Evolutionary conservation across 2,797 vertebrate species (phyloP), one percentile per base, ranked within the genome.

Genomic region (Tenualosa thibaudeaui): DNA sequence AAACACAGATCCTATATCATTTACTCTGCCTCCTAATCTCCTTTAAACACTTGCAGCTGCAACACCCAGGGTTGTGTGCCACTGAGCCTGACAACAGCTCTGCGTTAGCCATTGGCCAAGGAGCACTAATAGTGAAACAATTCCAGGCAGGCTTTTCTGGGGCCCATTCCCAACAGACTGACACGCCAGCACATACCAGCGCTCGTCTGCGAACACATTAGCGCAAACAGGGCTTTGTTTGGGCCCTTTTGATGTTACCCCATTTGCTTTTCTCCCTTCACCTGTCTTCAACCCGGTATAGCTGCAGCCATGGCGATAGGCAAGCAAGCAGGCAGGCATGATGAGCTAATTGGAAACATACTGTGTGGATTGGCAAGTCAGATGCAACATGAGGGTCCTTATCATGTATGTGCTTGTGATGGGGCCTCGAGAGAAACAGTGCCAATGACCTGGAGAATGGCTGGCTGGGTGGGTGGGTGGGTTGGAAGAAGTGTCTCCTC

Each of bases 261-360:
- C 54, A 19, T 19, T 56, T 19, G 54, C 54, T 17, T 56, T 17
- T 56, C 17, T 17, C 19, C 19, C 56, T 22, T 58, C 17, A 86
- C 85, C 81, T 50, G 24, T 68, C n/a, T 13, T 26, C 86, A 31
- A 10, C 62, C 24, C 10, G 31, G 12, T 31, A 31, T 3, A 65
- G 62, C 24, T 53, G 85, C 83, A 87, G 51, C 51, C 13, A 53
- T 13, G 10, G 2, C 3, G 58, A 3, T 9, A 62, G 58, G 19
- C 19, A 60, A 19, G 19, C 71, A 46, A 65, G 13, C 24, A 5
- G 50, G 84, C 56, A 81, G 83, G 82, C 87, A 62, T 22, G 56
- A 83, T 62, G 54, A n/a, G 82, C 60, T 88, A 87, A 90, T 85
- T 86, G 65, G 81, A 84, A 89, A 89, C 85, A 88, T 83, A 84